These are phyloP conservation scores for Anagyrus pseudococci DNA, from an alignment of 2,888 invertebrate genomes.

Conservation along the genomic window DNA sequence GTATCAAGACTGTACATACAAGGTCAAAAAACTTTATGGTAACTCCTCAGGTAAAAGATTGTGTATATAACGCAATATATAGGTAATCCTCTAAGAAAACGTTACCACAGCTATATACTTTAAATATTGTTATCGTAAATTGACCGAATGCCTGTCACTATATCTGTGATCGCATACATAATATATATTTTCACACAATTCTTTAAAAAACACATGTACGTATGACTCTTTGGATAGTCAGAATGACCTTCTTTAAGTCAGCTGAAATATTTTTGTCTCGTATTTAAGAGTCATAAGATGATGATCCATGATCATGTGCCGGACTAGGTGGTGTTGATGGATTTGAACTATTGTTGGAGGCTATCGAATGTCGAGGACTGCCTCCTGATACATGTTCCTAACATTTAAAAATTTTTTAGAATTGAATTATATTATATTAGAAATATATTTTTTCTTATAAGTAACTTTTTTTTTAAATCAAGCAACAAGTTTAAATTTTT, in stretches of 20 bases:
- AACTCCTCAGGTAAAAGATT: constrained; percentile 40
- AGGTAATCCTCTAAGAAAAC: constrained; percentile 33
- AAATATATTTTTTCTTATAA: too few species aligned
- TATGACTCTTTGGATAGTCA: not conserved
- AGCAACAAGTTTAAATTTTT: not conserved
- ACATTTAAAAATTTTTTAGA: not conserved
- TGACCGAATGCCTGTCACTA: constrained; percentile 11
- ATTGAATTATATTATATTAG: too few species aligned
- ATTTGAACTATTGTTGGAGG: constrained; percentile 78
- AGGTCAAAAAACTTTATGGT: constrained; percentile 39
- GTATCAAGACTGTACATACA: constrained; percentile 41
- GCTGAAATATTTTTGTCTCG: not conserved
- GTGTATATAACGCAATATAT: constrained; percentile 37
- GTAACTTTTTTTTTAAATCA: not conserved
- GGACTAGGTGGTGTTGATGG: constrained; percentile 76
- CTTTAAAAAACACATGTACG: not conserved
- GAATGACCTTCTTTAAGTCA: not conserved
- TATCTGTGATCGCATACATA: constrained; percentile 12
- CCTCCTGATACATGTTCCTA: constrained; percentile 63
- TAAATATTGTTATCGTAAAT: constrained; percentile 4
- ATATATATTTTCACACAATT: not conserved
- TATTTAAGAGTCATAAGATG: constrained; percentile 71
- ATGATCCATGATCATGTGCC: constrained; percentile 71
- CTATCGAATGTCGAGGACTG: constrained; percentile 75
- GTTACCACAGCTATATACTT: constrained; percentile 32